phyloP scores from a whole-genome alignment of 2,888 invertebrate genomes.

The Palloptera scutellata region DNA sequence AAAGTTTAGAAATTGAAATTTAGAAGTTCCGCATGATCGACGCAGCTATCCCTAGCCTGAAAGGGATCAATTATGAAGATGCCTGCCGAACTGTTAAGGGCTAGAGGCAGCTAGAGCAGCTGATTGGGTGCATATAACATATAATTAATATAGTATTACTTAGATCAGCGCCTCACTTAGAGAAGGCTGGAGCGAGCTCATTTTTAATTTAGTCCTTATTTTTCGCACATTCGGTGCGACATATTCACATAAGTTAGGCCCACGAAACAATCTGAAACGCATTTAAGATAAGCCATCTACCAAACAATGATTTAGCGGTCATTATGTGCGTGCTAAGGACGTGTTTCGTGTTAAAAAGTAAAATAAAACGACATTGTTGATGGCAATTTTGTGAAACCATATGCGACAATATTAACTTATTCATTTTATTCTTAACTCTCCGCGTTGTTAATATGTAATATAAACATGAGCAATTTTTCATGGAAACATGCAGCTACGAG shows the following conservation, averaged over 20 bases:
- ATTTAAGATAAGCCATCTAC: conserved; percentile 20
- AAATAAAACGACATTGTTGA: background rate
- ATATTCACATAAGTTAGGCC: background rate
- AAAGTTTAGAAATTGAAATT: no score
- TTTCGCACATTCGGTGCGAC: no score
- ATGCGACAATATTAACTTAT: conserved; percentile 20
- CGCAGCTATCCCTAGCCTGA: no score
- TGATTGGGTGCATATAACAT: no score
- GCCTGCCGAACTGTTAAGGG: no score
- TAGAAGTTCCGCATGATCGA: no score
- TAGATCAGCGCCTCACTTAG: no score
- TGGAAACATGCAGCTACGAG: background rate
- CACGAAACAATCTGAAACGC: background rate
- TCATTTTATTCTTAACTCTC: background rate
- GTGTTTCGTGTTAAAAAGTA: background rate
- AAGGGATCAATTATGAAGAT: no score
- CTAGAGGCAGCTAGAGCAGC: no score
- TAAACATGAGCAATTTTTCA: conserved; percentile 16
- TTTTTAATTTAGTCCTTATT: no score
- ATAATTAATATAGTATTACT: no score
- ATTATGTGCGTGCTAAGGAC: conserved; percentile 32
- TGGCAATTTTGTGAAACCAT: conserved; percentile 4
- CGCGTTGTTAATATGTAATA: background rate
- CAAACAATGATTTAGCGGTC: conserved; percentile 34
- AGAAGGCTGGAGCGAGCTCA: no score